Percentiles rank a stretch among this genome's conserved stretches.
These are phyloP conservation scores for Caranx melampygus DNA, from an alignment of 2,113 vertebrate species.

Conservation along the genomic window DNA sequence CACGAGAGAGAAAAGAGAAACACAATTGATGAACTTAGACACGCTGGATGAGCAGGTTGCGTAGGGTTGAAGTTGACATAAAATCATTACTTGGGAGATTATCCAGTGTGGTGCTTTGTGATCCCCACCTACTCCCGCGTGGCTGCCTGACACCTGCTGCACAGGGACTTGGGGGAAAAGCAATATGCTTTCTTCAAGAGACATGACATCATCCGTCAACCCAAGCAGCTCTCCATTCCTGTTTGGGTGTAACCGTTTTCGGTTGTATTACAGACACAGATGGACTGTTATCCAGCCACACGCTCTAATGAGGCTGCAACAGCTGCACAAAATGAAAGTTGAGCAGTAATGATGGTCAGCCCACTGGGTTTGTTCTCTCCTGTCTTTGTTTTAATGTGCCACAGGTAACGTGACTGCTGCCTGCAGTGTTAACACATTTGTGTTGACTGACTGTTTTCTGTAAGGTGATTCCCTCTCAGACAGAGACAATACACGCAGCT, in stretches of 20 bases:
- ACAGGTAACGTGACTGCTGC: neutral
- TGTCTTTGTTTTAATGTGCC: slow-evolving; percentile 2
- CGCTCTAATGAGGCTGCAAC: slow-evolving; percentile 12
- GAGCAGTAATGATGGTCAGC: neutral
- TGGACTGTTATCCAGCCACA: slow-evolving; percentile 28
- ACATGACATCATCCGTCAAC: slow-evolving; percentile 67
- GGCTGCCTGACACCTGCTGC: slow-evolving; percentile 67
- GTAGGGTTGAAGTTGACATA: slow-evolving; percentile 26
- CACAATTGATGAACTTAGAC: neutral
- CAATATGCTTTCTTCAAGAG: slow-evolving; percentile 53
- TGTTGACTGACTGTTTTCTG: slow-evolving; percentile 3
- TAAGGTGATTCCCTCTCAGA: neutral
- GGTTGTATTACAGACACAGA: slow-evolving; percentile 42
- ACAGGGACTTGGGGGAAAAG: slow-evolving; percentile 41
- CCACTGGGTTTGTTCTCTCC: neutral
- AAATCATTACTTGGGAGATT: slow-evolving; percentile 61
- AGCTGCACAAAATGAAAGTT: slow-evolving; percentile 27
- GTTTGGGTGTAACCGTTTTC: slow-evolving; percentile 59
- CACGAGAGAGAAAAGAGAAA: neutral
- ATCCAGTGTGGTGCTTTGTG: slow-evolving; percentile 38
- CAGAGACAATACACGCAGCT: slow-evolving; percentile 16
- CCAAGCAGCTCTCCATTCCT: slow-evolving; percentile 36
- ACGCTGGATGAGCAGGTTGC: slow-evolving; percentile 6
- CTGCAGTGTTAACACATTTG: neutral
- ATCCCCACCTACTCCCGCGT: slow-evolving; percentile 28